phyloP scores from a whole-genome alignment of 35 echinoderm and acorn worm species.

The Antedon bifida region DNA sequence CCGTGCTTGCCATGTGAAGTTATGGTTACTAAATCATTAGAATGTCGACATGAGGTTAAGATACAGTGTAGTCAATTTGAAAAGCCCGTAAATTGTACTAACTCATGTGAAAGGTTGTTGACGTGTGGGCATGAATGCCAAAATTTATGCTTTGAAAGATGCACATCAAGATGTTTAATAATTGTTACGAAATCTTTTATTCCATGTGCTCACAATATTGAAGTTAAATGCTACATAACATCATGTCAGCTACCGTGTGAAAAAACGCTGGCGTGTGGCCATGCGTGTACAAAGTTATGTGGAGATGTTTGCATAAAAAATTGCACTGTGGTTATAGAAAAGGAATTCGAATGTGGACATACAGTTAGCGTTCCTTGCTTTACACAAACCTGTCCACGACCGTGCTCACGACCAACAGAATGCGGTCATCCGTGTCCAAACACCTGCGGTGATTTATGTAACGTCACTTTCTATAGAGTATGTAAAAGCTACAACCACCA shows the following conservation, averaged over 20 bases:
- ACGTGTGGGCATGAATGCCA: background rate
- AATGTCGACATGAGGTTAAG: slow-evolving; percentile 2
- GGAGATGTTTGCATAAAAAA: background rate
- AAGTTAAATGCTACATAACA: background rate
- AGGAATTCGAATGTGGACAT: background rate
- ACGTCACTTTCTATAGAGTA: no score
- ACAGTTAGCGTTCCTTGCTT: background rate
- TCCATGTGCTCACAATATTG: background rate
- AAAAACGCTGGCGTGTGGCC: background rate
- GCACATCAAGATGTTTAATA: background rate
- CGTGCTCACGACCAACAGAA: background rate
- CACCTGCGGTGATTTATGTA: background rate
- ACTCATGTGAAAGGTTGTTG: slow-evolving; percentile 4
- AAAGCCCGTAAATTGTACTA: background rate
- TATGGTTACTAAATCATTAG: background rate
- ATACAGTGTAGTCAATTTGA: background rate
- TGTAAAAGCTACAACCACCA: no score
- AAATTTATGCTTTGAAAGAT: background rate
- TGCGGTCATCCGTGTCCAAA: slow-evolving; percentile 4
- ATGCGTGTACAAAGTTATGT: background rate
- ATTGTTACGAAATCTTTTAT: background rate
- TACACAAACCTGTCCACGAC: background rate
- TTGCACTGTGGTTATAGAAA: background rate
- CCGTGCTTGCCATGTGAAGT: background rate
- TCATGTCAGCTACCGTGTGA: background rate